Percentiles rank a stretch among this genome's conserved stretches.
These are phyloP conservation scores for Flexamia atlantica DNA, from an alignment of 2,888 invertebrate species.

Conservation along the genomic window DNA sequence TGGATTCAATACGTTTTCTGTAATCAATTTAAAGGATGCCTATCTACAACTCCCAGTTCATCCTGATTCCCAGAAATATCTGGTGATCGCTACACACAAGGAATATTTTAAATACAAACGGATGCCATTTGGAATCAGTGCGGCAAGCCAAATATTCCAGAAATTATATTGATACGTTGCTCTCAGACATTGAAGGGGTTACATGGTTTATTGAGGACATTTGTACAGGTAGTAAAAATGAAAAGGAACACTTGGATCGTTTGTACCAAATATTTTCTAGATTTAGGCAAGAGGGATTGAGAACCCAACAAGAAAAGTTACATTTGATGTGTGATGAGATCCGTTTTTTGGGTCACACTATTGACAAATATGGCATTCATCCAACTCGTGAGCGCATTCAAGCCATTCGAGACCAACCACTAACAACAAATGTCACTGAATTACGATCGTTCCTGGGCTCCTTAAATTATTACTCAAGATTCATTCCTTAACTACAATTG, in stretches of 20 bases:
- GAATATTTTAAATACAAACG: conserved; percentile 17
- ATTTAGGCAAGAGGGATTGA: not conserved
- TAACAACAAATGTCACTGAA: not conserved
- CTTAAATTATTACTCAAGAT: not conserved
- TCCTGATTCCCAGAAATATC: not conserved
- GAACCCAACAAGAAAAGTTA: not conserved
- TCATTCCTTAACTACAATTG: not conserved
- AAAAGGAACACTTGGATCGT: not conserved
- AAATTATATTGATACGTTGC: not conserved
- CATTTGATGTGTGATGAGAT: not conserved
- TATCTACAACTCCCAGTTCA: too few species aligned
- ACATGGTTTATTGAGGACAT: not conserved
- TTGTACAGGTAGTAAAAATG: not conserved
- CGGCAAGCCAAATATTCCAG: not conserved
- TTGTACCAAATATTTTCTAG: not conserved
- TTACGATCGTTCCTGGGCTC: not conserved
- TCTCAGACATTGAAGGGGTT: not conserved
- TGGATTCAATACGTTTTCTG: not conserved
- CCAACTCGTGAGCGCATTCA: not conserved
- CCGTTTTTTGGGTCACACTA: not conserved
- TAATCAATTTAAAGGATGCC: conserved; percentile 32
- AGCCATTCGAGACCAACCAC: not conserved
- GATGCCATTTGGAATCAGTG: conserved; percentile 13
- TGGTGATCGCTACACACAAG: conserved; percentile 11
- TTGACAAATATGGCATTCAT: not conserved